phyloP scores from a whole-genome alignment of 2,113 vertebrate species.

The Microtus oregoni region DNA sequence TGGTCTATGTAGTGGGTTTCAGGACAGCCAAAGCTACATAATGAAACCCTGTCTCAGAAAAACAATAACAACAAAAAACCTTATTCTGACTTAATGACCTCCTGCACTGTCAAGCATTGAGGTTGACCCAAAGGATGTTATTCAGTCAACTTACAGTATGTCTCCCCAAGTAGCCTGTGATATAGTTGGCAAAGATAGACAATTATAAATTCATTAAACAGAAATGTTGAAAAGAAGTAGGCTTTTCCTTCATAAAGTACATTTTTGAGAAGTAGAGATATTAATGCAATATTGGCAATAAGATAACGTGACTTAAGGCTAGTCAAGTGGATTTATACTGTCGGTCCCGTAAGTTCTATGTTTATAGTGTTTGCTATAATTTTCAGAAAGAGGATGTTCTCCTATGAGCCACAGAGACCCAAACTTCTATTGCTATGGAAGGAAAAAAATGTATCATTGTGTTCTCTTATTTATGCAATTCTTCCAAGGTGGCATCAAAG shows the following conservation, averaged over 20 bases:
- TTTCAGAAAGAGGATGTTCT: background rate
- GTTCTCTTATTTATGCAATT: conserved; percentile 57
- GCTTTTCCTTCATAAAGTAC: background rate
- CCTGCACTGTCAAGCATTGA: background rate
- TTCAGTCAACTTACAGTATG: conserved; percentile 15
- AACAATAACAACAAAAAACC: background rate
- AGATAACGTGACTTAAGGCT: conserved; percentile 2
- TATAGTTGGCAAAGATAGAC: background rate
- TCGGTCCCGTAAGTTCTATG: background rate
- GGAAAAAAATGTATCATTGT: background rate
- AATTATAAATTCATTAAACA: background rate
- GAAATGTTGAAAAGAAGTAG: background rate
- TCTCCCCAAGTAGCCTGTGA: conserved; percentile 1
- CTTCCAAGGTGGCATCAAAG: conserved; percentile 93
- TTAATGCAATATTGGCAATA: conserved; percentile 34
- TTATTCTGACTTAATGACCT: background rate
- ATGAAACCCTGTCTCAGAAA: background rate
- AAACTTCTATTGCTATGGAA: conserved; percentile 8
- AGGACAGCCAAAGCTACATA: background rate
- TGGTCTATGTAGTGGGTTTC: background rate
- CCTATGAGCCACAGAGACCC: conserved; percentile 16
- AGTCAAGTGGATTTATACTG: background rate
- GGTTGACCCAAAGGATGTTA: background rate
- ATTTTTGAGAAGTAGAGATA: conserved; percentile 45
- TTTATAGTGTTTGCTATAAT: conserved; percentile 19